Conservation (phyloP, 2,797 vertebrate species). For the Percopsis omiscomaycus region DNA sequence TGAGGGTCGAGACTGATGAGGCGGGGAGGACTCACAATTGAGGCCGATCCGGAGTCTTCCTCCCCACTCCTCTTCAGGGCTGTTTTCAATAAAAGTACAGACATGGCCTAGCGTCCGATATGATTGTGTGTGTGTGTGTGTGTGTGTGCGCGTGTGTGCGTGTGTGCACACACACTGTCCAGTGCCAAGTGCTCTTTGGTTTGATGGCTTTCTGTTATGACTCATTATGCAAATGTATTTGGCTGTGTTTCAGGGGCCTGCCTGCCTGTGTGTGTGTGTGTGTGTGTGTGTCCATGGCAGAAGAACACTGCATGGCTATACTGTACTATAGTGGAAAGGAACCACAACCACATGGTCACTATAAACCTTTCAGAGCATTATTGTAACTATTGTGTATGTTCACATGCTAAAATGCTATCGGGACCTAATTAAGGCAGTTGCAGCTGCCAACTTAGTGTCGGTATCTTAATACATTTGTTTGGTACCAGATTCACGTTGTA, state of each 20-base stretch:
- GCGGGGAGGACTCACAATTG: constrained; percentile 14
- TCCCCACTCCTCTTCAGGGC: constrained; percentile 12
- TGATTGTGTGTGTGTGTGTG: background rate
- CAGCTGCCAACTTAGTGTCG: no score
- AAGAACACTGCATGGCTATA: constrained; percentile 21
- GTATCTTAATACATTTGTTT: no score
- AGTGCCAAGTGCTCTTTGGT: constrained; percentile 63
- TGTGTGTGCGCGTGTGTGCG: constrained; percentile 1
- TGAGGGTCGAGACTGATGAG: constrained; percentile 25
- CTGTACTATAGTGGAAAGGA: constrained; percentile 18
- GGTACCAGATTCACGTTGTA: no score
- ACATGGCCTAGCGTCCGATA: background rate
- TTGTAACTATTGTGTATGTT: no score
- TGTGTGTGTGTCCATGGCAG: constrained; percentile 15
- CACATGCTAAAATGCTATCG: no score
- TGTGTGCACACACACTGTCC: constrained; percentile 30
- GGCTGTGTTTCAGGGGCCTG: constrained; percentile 60
- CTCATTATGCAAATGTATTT: constrained; percentile 74
- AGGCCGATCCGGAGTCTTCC: background rate
- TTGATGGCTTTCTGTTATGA: constrained; percentile 68
- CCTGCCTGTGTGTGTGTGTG: constrained; percentile 27
- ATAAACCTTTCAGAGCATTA: no score
- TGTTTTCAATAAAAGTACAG: constrained; percentile 3
- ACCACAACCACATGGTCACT: no score
- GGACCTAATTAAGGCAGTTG: no score